A percentile compares a stretch with the other conserved stretches of the same genome.
phyloP scores from a whole-genome alignment of 2,888 invertebrate genomes.

The Pyrrhia umbra region DNA sequence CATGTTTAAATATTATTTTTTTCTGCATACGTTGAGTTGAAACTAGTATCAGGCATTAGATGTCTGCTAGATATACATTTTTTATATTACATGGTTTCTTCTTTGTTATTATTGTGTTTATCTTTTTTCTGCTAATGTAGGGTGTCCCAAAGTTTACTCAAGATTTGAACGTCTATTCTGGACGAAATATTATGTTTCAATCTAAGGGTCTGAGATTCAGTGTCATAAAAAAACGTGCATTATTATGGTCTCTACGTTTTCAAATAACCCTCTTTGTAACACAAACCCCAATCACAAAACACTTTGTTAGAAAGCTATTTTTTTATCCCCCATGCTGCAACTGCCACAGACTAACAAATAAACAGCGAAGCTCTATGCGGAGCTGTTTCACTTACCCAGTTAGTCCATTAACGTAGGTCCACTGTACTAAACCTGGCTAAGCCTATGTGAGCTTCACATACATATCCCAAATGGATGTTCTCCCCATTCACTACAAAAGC shows the following conservation, averaged over 20 bases:
- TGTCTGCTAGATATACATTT: too few species aligned
- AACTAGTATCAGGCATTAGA: too few species aligned
- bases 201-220: too few species aligned
- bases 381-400: neutral
- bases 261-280: neutral
- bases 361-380: neutral
- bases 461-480: neutral
- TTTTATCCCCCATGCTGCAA: neutral
- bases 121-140: too few species aligned
- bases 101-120: too few species aligned
- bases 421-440: neutral
- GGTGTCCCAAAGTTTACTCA: too few species aligned
- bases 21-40: too few species aligned
- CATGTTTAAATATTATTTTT: neutral
- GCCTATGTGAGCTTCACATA: neutral
- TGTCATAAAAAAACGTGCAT: neutral
- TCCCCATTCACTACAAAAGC: neutral
- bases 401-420: neutral
- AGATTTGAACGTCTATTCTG: too few species aligned
- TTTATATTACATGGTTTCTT: too few species aligned
- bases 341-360: neutral
- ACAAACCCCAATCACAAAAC: neutral
- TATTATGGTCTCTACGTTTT: neutral
- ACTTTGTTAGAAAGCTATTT: neutral
- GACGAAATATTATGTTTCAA: too few species aligned